A percentile compares a stretch with the other conserved stretches of the same genome.
phyloP scores from a whole-genome alignment of 2,113 vertebrate species.

The Chamaea fasciata region DNA sequence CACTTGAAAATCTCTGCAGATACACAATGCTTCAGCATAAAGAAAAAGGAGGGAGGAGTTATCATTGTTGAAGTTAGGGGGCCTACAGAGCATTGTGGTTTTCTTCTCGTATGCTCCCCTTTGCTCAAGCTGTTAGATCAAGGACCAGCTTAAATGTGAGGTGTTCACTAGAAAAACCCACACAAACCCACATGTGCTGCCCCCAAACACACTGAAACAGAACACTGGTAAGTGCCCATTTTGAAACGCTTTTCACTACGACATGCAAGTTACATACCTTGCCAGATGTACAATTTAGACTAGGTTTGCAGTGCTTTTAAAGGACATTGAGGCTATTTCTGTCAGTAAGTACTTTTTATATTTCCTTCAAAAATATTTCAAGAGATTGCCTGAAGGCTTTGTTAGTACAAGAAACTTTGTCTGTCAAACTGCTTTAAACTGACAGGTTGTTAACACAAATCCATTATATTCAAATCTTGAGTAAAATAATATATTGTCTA shows the following conservation, averaged over 20 bases:
- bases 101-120: background rate
- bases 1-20: background rate
- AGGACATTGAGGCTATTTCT: slow-evolving; percentile 34
- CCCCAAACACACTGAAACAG: background rate
- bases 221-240: slow-evolving; percentile 14
- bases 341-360: background rate
- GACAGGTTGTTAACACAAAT: slow-evolving; percentile 38
- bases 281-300: background rate
- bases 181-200: background rate
- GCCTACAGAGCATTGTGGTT: background rate
- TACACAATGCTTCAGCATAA: background rate
- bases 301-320: slow-evolving; percentile 9
- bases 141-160: background rate
- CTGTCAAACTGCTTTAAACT: slow-evolving; percentile 51
- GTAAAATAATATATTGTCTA: slow-evolving; percentile 11
- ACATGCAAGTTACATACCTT: slow-evolving; percentile 21
- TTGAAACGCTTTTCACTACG: slow-evolving; percentile 32
- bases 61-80: background rate
- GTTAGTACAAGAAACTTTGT: slow-evolving; percentile 44
- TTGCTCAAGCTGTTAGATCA: background rate
- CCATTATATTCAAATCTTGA: background rate
- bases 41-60: background rate
- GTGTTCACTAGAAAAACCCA: background rate
- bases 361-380: slow-evolving; percentile 41
- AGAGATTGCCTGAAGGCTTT: slow-evolving; percentile 43